Percentiles rank a stretch among this genome's conserved stretches.
Conservation (phyloP, 2,113 vertebrate genomes). For the Ochotona princeps region DNA sequence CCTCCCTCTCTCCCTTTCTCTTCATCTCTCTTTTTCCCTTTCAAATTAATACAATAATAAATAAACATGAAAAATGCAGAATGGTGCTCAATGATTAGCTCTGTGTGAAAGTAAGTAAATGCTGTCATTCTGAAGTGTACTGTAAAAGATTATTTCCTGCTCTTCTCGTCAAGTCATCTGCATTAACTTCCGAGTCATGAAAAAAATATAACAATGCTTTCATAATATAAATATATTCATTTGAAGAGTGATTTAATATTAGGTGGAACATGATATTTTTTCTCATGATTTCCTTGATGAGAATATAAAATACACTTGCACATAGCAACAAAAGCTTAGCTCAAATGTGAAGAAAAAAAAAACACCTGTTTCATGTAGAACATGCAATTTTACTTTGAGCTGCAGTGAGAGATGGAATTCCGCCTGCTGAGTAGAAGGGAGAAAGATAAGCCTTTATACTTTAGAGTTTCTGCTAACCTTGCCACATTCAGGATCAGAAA, state of each 20-base stretch:
- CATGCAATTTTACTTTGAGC: slow-evolving; percentile 30
- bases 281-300: not conserved
- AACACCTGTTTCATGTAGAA: not conserved
- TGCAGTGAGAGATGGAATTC: slow-evolving; percentile 42
- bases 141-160: not conserved
- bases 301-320: not conserved
- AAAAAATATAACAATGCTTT: not conserved
- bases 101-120: not conserved
- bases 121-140: not conserved
- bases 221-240: not conserved
- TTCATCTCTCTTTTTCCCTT: no score
- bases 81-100: not conserved
- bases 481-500: not conserved
- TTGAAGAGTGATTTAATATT: not conserved
- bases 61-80: no score
- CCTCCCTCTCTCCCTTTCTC: no score
- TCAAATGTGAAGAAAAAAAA: not conserved
- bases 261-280: not conserved
- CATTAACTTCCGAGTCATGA: not conserved
- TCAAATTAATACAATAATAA: no score
- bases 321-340: not conserved
- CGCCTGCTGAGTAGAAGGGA: not conserved
- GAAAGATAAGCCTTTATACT: slow-evolving; percentile 53
- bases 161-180: not conserved
- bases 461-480: slow-evolving; percentile 48